Evolutionary conservation across 2,888 invertebrate genomes (phyloP), one percentile per base, ranked within the genome.

Genomic region (Drosophila subquinaria): DNA sequence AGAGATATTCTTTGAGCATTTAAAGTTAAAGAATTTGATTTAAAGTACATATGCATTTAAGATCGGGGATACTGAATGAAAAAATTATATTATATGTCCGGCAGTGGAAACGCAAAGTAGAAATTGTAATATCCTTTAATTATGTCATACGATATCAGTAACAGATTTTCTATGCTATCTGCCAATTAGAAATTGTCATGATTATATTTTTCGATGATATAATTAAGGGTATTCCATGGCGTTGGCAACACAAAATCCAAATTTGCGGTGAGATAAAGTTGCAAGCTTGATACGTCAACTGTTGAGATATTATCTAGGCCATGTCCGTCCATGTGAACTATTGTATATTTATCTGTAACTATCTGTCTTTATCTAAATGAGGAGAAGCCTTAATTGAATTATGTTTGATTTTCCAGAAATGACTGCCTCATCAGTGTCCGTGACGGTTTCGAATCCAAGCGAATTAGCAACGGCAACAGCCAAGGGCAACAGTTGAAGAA

Each of bases 341-440:
- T 6, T 23, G n/a, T 38, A 11, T 15, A 8, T n/a, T n/a, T 48
- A 50, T 8, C 35, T 35, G 5, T 20, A 51, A 13, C 17, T 52
- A 52, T n/a, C 20, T 52, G 10, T n/a, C 0, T 23, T n/a, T 52
- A 38, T 52, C 13, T 40, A 15, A 38, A 40, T 15, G 23, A 23
- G n/a, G 20, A 8, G 23, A 15, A 15, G 38, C 10, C 20, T 43
- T 69, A 57, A 56, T 66, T 65, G 47, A 33, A 55, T 57, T 64
- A 51, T 63, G 3, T 57, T 35, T 52, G 36, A 0, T 52, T 47
- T 33, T 27, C 8, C 64, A 84, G 84, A 89, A 89, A 84, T 84
- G 84, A 81, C 76, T 81, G 85, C 76, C 81, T 69, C 70, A 74
- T 62, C 79, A 62, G 61, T 65, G 83, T 62, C 65, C 67, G 64